Evolutionary conservation across 2,113 vertebrate genomes (phyloP).

Genomic region (Pachypanchax playfairii): DNA sequence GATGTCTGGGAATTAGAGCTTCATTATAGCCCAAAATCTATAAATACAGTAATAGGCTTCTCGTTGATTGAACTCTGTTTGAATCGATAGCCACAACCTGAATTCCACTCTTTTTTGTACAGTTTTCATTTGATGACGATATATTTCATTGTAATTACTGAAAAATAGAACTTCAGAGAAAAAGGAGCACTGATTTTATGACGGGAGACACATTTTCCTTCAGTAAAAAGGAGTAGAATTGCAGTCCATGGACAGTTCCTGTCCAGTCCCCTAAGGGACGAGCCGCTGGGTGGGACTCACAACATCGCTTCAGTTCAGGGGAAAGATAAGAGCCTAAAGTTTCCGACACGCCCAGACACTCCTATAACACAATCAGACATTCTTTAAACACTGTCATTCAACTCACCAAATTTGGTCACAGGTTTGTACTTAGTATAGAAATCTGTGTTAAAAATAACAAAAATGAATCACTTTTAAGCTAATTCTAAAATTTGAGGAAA

Average conservation of each 20-base stretch:
- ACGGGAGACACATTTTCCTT: slow-evolving; percentile 32
- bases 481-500: too few relatives aligned
- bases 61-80: slow-evolving; percentile 32
- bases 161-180: slow-evolving; percentile 6
- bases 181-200: slow-evolving; percentile 9
- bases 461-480: too few relatives aligned
- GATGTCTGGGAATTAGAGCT: slow-evolving; percentile 31
- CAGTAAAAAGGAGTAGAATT: neutral
- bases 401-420: neutral
- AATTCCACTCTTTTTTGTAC: neutral
- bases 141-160: slow-evolving; percentile 16
- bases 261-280: slow-evolving; percentile 32
- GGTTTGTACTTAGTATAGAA: neutral
- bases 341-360: slow-evolving; percentile 26
- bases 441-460: neutral
- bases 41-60: slow-evolving; percentile 41
- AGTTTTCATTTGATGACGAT: slow-evolving; percentile 14
- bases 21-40: slow-evolving; percentile 56
- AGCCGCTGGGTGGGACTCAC: slow-evolving; percentile 55
- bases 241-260: slow-evolving; percentile 40
- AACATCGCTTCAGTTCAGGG: slow-evolving; percentile 29
- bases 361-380: neutral
- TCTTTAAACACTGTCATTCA: neutral
- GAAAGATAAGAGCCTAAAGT: slow-evolving; percentile 53
- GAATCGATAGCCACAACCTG: slow-evolving; percentile 36